Conservation (phyloP, 2,888 invertebrate species). For the Pyrrhosoma nymphula region DNA sequence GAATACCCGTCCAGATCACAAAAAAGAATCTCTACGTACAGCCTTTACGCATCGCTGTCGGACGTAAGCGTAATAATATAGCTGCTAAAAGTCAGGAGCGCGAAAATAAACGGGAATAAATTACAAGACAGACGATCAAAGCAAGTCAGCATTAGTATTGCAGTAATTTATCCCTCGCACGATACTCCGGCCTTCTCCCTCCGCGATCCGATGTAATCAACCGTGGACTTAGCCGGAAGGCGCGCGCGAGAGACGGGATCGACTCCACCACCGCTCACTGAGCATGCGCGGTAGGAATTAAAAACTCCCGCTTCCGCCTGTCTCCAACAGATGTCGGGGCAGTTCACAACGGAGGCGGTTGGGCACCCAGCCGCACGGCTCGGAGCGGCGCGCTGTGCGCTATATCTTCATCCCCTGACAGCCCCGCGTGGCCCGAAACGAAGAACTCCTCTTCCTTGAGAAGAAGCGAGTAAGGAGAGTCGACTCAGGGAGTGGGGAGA, state of each 20-base stretch:
- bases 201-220: neutral
- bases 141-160: constrained; percentile 3
- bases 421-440: neutral
- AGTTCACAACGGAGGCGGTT: constrained; percentile 12
- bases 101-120: neutral
- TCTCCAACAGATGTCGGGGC: constrained; percentile 53
- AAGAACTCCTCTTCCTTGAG: neutral
- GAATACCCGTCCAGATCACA: neutral
- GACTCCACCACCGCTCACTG: constrained; percentile 37
- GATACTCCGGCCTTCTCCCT: neutral
- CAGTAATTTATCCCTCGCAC: neutral
- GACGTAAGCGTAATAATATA: neutral
- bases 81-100: neutral
- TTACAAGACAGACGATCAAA: neutral
- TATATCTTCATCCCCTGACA: neutral
- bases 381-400: neutral
- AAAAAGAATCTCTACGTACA: neutral
- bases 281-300: constrained; percentile 52
- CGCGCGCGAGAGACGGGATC: neutral
- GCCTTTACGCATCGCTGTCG: neutral
- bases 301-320: constrained; percentile 50
- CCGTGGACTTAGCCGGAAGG: neutral
- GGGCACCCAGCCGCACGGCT: neutral
- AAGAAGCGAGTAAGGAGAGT: neutral
- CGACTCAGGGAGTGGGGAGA: neutral